These are phyloP conservation scores for Platycheirus albimanus DNA, from an alignment of 2,888 invertebrate species.

Conservation along the genomic window DNA sequence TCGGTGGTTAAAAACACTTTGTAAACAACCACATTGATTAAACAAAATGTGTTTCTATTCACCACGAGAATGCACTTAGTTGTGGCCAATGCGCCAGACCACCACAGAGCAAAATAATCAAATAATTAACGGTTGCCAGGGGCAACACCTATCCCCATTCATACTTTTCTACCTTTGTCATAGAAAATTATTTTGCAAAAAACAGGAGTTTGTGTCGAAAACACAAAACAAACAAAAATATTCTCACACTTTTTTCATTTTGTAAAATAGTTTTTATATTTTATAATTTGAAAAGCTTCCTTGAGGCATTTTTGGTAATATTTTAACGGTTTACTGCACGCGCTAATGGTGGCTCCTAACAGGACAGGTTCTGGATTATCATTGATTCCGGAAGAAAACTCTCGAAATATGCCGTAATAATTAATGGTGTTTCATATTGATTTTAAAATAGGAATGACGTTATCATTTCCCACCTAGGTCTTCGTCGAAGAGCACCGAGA, in stretches of 20 bases:
- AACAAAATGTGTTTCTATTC: constrained; percentile 29
- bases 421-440: neutral
- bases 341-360: constrained; percentile 78
- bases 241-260: constrained; percentile 20
- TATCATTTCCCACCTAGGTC: constrained; percentile 75
- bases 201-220: constrained; percentile 35
- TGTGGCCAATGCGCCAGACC: constrained; percentile 49
- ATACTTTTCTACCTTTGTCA: constrained; percentile 25
- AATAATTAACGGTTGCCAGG: constrained; percentile 27
- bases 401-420: constrained; percentile 81
- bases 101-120: neutral
- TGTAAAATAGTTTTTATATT: constrained; percentile 40
- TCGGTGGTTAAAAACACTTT: neutral
- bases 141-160: constrained; percentile 6
- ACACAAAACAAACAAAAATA: constrained; percentile 28
- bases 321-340: constrained; percentile 13
- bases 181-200: constrained; percentile 32
- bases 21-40: constrained; percentile 43
- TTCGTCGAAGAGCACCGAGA: constrained; percentile 82
- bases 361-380: constrained; percentile 84
- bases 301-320: neutral
- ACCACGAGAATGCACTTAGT: constrained; percentile 33
- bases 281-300: neutral
- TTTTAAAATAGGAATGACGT: constrained; percentile 9
- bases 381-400: constrained; percentile 84